These are phyloP conservation scores for Macrocentrus cingulum DNA, from an alignment of 1,140 invertebrate species.

Conservation along the genomic window DNA sequence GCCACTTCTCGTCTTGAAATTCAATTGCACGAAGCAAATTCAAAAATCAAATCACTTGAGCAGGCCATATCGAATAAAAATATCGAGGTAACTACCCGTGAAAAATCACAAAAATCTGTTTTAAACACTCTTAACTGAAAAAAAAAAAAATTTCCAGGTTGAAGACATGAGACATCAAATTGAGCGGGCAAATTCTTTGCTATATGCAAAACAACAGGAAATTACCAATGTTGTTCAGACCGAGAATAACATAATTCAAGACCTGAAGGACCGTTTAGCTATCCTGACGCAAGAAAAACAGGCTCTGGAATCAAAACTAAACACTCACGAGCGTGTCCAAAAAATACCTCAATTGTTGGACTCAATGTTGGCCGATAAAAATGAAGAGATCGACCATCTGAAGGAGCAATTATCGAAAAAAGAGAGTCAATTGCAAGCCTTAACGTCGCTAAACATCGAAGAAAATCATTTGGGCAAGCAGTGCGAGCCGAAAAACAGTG, in stretches of 20 bases:
- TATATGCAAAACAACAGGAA: constrained; percentile 62
- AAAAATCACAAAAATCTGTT: not conserved
- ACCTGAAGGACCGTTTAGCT: constrained; percentile 61
- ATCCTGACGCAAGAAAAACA: constrained; percentile 61
- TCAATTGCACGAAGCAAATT: constrained; percentile 65
- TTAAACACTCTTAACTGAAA: not conserved
- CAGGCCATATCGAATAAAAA: constrained; percentile 47
- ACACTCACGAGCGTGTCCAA: constrained; percentile 42
- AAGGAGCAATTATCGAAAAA: constrained; percentile 59
- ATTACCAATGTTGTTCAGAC: constrained; percentile 52
- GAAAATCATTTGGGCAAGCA: constrained; percentile 56
- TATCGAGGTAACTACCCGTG: constrained; percentile 37
- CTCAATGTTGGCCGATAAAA: constrained; percentile 68
- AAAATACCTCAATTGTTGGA: constrained; percentile 64
- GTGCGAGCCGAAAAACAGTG: constrained; percentile 60
- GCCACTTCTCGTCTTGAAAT: constrained; percentile 67
- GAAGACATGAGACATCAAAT: constrained; percentile 54
- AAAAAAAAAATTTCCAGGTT: constrained; percentile 34
- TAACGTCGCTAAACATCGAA: constrained; percentile 60
- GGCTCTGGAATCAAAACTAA: constrained; percentile 51
- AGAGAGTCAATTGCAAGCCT: constrained; percentile 57
- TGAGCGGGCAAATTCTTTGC: constrained; percentile 50
- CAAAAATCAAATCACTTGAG: constrained; percentile 46
- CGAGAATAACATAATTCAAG: constrained; percentile 60
- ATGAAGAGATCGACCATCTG: constrained; percentile 68